Evolutionary conservation across 2,797 vertebrate species (phyloP).

Genomic region (Lerista edwardsae): DNA sequence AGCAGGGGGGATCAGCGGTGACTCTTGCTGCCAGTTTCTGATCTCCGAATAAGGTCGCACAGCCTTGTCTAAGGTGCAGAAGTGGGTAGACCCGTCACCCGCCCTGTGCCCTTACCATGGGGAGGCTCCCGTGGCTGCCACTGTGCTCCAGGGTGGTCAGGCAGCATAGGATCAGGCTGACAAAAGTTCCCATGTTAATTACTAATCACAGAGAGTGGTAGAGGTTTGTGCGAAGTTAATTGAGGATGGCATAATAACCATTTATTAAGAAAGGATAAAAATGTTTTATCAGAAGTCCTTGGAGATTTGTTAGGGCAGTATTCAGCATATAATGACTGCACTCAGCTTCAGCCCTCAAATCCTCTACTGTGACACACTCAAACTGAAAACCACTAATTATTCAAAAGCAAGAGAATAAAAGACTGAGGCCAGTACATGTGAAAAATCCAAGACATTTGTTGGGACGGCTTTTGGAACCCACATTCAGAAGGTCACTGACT

Average conservation of each 20-base stretch:
- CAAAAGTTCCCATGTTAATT: neutral
- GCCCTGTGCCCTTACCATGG: too few species aligned
- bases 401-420: neutral
- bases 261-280: neutral
- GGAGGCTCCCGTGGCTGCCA: too few species aligned
- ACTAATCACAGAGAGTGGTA: neutral
- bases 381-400: neutral
- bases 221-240: neutral
- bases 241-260: neutral
- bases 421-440: slow-evolving; percentile 15
- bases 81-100: too few species aligned
- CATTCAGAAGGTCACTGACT: too few species aligned
- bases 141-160: too few species aligned
- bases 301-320: neutral
- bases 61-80: too few species aligned
- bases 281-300: neutral
- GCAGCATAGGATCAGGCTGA: too few species aligned
- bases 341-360: neutral
- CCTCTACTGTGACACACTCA: neutral
- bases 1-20: too few species aligned
- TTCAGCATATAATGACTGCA: neutral
- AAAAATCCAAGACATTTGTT: neutral
- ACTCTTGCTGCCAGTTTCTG: too few species aligned
- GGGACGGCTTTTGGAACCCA: neutral
- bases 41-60: too few species aligned